Conservation (phyloP, 2,888 invertebrate genomes). For the Anthophora plumipes region DNA sequence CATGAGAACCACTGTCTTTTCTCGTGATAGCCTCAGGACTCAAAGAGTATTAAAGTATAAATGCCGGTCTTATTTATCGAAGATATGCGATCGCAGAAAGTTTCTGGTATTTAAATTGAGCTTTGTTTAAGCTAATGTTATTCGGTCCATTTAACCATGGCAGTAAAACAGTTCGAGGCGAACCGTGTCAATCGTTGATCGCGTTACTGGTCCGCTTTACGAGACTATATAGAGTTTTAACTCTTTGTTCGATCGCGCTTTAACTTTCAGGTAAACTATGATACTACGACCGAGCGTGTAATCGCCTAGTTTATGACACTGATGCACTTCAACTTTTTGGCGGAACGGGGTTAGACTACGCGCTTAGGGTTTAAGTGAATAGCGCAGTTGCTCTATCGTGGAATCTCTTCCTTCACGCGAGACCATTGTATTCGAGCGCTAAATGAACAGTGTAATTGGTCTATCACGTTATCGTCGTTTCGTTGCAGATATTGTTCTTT, state of each 20-base stretch:
- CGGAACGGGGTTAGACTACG: background rate
- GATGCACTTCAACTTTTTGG: conserved; percentile 15
- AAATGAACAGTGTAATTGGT: background rate
- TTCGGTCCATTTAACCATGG: background rate
- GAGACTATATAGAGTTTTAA: conserved; percentile 14
- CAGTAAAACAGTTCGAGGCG: background rate
- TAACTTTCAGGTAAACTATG: conserved; percentile 11
- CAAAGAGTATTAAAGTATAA: no score
- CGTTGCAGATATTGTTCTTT: background rate
- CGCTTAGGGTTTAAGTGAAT: conserved; percentile 1
- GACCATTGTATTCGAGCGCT: background rate
- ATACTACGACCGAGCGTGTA: background rate
- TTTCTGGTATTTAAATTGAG: background rate
- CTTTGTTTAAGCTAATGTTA: background rate
- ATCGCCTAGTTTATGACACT: conserved; percentile 9
- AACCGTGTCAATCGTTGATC: conserved; percentile 15
- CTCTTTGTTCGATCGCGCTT: conserved; percentile 12
- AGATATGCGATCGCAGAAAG: background rate
- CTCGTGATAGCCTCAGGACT: no score
- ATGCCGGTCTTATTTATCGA: no score
- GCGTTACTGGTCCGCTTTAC: background rate
- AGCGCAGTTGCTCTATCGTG: background rate
- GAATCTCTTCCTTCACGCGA: background rate
- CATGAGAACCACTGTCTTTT: no score
- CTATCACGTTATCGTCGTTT: background rate